A percentile compares a stretch with the other conserved stretches of the same genome.
phyloP scores from a whole-genome alignment of 2,113 vertebrate genomes.

The Trogon melanurus region DNA sequence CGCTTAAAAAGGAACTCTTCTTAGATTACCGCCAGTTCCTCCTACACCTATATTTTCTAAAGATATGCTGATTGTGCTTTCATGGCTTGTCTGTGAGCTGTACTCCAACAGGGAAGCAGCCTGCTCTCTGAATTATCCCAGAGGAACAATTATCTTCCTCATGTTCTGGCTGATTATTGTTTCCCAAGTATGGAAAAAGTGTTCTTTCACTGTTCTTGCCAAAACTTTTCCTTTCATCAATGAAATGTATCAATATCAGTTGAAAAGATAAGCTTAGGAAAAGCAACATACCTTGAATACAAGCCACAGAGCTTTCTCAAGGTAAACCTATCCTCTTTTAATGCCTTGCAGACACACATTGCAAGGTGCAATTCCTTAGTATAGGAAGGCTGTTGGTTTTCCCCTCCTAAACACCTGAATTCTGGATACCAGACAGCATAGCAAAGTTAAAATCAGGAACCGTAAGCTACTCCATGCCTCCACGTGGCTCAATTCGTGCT shows the following conservation, averaged over 20 bases:
- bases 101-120: fast-evolving
- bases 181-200: neutral
- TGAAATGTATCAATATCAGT: neutral
- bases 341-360: neutral
- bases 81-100: fast-evolving
- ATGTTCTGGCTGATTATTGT: neutral
- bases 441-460: neutral
- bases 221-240: neutral
- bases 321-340: neutral
- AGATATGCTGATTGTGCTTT: neutral
- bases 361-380: neutral
- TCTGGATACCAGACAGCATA: neutral
- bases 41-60: neutral
- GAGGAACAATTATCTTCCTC: neutral
- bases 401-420: neutral
- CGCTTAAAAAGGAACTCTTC: neutral
- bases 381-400: neutral
- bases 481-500: neutral
- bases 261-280: neutral
- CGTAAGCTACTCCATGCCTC: neutral
- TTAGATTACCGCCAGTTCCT: neutral
- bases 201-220: neutral
- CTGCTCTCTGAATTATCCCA: neutral
- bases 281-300: neutral
- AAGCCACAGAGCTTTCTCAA: neutral